Conservation (phyloP, 2,113 vertebrate species). For the Kobus ellipsiprymnus region DNA sequence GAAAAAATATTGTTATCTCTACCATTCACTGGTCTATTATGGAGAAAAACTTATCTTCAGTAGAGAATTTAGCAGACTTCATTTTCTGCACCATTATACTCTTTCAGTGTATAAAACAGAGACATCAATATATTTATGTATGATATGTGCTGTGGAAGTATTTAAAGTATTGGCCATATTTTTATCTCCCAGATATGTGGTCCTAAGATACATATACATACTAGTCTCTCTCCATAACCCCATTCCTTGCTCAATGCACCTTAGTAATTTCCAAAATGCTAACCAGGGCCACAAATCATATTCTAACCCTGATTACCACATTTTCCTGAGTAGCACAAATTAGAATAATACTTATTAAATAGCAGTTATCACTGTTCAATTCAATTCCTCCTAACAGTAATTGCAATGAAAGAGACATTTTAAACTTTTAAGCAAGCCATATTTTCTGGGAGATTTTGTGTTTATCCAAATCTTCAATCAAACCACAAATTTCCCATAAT, state of each 20-base stretch:
- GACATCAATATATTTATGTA: neutral
- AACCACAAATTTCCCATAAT: neutral
- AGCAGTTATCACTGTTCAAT: neutral
- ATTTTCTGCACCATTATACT: neutral
- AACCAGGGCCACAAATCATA: neutral
- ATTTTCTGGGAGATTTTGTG: neutral
- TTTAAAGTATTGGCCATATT: neutral
- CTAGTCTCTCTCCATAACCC: neutral
- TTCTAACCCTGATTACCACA: neutral
- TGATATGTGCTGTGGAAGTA: neutral
- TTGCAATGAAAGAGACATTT: neutral
- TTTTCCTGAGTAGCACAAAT: neutral
- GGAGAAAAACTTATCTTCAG: neutral
- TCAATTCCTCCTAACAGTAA: neutral
- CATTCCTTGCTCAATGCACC: neutral
- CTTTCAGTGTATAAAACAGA: neutral
- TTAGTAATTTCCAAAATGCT: neutral
- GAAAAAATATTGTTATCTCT: neutral
- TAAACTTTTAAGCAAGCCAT: neutral
- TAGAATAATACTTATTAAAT: slow-evolving; percentile 11
- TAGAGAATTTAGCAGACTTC: neutral
- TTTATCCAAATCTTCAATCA: neutral
- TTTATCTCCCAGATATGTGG: neutral
- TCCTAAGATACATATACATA: neutral
- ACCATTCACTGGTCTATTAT: neutral